Percentiles rank a stretch among this genome's conserved stretches.
Conservation (phyloP, 2,797 vertebrate genomes). For the Alectoris magna region DNA sequence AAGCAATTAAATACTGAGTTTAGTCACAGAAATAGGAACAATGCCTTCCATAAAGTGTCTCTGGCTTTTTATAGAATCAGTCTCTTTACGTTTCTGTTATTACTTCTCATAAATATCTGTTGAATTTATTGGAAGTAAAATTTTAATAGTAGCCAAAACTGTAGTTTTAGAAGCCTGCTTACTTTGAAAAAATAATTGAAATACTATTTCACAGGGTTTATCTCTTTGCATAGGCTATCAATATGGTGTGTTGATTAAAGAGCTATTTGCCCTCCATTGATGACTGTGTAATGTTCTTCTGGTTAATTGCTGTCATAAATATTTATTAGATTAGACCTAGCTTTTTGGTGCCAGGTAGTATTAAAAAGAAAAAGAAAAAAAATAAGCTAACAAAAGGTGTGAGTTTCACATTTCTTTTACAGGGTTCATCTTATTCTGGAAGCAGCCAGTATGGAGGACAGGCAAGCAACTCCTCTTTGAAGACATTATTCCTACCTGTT, state of each 20-base stretch:
- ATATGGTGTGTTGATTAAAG: not conserved
- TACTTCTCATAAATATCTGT: not conserved
- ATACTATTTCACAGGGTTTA: not conserved
- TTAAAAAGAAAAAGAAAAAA: not conserved
- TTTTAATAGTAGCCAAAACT: not conserved
- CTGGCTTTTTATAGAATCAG: not conserved
- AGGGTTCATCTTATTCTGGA: slow-evolving; percentile 24
- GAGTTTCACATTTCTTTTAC: not conserved
- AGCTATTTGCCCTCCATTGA: not conserved
- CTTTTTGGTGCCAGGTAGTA: not conserved
- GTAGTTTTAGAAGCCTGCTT: not conserved
- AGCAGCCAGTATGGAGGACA: slow-evolving; percentile 47
- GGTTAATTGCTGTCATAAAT: not conserved
- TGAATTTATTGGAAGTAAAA: not conserved
- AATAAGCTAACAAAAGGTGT: not conserved
- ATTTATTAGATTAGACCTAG: not conserved
- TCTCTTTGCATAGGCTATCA: not conserved
- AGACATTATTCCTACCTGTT: not conserved
- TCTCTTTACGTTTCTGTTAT: not conserved
- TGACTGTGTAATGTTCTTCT: not conserved
- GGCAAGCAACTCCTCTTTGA: slow-evolving; percentile 32
- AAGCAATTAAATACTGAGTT: not conserved
- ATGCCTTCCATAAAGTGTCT: not conserved
- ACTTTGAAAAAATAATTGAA: not conserved
- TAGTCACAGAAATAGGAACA: not conserved